Conservation (phyloP, 2,797 vertebrate genomes). For the Mareca strepera region DNA sequence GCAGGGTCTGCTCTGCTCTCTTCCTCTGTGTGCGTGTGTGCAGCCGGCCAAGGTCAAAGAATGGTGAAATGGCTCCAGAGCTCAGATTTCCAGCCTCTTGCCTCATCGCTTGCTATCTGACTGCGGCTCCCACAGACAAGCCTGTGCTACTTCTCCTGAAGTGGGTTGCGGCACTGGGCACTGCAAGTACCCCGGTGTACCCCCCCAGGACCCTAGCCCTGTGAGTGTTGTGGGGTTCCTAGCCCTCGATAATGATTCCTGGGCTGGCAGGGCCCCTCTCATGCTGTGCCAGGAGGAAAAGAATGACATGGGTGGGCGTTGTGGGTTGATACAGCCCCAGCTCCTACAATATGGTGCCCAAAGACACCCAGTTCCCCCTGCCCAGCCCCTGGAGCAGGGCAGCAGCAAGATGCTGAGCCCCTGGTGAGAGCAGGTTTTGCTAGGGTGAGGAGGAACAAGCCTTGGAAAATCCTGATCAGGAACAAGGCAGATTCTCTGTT, state of each 20-base stretch:
- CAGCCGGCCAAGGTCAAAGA: conserved; percentile 14
- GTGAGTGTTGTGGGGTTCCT: fast-evolving
- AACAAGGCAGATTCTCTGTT: background rate
- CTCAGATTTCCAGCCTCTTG: conserved; percentile 44
- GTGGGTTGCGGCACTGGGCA: background rate
- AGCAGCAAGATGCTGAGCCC: background rate
- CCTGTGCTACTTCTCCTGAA: fast-evolving
- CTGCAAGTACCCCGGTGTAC: background rate
- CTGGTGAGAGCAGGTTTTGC: background rate
- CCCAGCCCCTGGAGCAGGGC: background rate
- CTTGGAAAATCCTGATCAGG: background rate
- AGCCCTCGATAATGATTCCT: background rate
- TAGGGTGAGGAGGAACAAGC: fast-evolving
- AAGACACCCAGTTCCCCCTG: fast-evolving
- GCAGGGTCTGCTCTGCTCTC: background rate
- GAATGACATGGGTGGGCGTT: fast-evolving
- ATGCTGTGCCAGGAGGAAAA: background rate
- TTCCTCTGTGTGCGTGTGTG: background rate
- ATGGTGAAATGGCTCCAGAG: conserved; percentile 6
- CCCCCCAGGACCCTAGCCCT: background rate
- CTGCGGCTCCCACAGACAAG: background rate
- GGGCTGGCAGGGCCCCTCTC: background rate
- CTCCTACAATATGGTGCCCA: fast-evolving
- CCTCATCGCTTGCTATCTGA: background rate
- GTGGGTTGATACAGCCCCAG: fast-evolving